phyloP scores from a whole-genome alignment of 2,113 vertebrate species.

The Pluvialis apricaria region DNA sequence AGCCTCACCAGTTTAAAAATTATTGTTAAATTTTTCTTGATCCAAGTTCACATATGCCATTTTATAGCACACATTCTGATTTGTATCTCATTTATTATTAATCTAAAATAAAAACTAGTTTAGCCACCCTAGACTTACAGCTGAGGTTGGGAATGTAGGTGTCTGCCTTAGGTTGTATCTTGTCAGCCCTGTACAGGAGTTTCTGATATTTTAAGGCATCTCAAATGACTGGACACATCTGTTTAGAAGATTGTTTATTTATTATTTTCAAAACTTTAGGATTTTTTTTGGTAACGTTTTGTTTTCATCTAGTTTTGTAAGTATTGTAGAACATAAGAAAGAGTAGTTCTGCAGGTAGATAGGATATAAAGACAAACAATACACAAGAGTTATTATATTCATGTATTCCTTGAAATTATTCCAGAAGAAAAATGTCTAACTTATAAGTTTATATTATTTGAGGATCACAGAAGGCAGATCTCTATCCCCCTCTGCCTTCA shows the following conservation, averaged over 20 bases:
- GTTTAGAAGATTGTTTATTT: background rate
- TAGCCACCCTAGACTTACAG: background rate
- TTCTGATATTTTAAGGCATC: background rate
- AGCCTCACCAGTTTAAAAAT: background rate
- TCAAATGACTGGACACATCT: background rate
- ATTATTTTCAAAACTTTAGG: background rate
- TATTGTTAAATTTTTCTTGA: background rate
- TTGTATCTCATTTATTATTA: background rate
- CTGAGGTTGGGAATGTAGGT: rapidly evolving
- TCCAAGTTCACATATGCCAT: background rate
- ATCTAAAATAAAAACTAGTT: background rate
- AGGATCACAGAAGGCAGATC: background rate
- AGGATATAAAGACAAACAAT: background rate
- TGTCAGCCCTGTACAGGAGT: background rate
- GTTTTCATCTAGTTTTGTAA: background rate
- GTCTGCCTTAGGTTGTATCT: background rate
- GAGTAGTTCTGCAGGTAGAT: background rate
- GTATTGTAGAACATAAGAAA: background rate
- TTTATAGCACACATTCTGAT: background rate
- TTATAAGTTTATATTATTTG: background rate
- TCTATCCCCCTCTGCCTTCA: background rate
- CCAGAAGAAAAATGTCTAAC: background rate
- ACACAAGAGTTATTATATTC: background rate
- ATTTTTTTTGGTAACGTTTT: background rate
- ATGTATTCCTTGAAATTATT: background rate